Conservation (phyloP, 92 coral and sea anemone species). For the Porites lobata region DNA sequence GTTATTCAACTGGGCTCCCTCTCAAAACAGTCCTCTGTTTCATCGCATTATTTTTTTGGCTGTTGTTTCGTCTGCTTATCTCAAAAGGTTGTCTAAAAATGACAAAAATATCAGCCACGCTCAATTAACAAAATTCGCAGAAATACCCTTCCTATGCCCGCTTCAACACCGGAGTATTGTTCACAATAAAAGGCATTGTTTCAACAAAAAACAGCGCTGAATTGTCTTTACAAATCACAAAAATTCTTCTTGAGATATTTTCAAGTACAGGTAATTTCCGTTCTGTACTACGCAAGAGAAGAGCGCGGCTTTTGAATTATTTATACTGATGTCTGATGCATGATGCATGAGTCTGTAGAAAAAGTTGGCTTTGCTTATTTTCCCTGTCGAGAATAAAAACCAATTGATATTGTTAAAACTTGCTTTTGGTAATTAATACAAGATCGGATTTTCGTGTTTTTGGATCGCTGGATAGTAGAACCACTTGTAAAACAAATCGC, state of each 20-base stretch:
- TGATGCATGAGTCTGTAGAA: too few relatives aligned
- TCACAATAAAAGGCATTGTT: background rate
- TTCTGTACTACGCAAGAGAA: background rate
- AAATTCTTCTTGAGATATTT: background rate
- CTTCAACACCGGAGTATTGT: background rate
- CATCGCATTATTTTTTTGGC: background rate
- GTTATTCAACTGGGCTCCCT: background rate
- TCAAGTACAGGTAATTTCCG: background rate
- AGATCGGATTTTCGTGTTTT: too few relatives aligned
- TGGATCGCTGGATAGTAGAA: too few relatives aligned
- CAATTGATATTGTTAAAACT: too few relatives aligned
- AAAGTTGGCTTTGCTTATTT: too few relatives aligned
- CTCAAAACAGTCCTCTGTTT: background rate
- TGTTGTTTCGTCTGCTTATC: constrained; percentile 1
- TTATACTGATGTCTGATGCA: background rate
- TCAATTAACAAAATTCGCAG: background rate
- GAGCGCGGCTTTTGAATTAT: background rate
- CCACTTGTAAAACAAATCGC: background rate
- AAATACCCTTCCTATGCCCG: background rate
- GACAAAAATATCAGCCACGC: background rate
- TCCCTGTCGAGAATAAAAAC: too few relatives aligned
- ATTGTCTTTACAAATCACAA: background rate
- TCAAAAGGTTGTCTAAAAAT: background rate
- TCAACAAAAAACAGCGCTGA: background rate
- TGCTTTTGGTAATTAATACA: too few relatives aligned